phyloP scores from a whole-genome alignment of 2,797 vertebrate genomes.

The Galagoides demidoff region DNA sequence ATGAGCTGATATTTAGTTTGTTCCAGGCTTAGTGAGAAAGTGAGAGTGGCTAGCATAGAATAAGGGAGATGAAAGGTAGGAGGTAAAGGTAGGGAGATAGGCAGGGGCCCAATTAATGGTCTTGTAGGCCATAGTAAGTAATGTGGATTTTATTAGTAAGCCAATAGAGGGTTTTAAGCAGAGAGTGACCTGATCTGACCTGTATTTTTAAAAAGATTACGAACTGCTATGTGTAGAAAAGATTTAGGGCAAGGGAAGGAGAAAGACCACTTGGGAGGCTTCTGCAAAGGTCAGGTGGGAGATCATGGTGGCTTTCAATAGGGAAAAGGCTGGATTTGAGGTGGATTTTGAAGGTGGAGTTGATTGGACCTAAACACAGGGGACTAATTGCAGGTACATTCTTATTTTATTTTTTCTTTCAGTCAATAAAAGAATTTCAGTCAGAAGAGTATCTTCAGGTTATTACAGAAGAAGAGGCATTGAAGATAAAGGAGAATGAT shows the following conservation, averaged over 20 bases:
- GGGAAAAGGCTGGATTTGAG: constrained; percentile 2
- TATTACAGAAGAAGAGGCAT: constrained; percentile 90
- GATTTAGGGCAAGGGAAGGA: not conserved
- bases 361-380: constrained; percentile 1
- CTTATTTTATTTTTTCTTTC: constrained; percentile 69
- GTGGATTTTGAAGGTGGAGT: not conserved
- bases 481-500: constrained; percentile 92
- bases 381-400: not conserved
- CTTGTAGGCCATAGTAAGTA: not conserved
- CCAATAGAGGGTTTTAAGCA: not conserved
- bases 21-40: not conserved
- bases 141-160: constrained; percentile 30
- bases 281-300: not conserved
- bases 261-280: not conserved
- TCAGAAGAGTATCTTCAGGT: constrained; percentile 94
- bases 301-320: not conserved
- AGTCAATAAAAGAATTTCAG: constrained; percentile 97
- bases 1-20: not conserved
- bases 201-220: not conserved
- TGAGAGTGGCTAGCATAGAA: not conserved
- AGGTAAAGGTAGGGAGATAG: not conserved
- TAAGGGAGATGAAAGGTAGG: not conserved
- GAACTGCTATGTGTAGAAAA: not conserved
- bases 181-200: not conserved
- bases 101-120: not conserved